Evolutionary conservation across 2,113 vertebrate genomes (phyloP).

Genomic region (Apteryx owenii): DNA sequence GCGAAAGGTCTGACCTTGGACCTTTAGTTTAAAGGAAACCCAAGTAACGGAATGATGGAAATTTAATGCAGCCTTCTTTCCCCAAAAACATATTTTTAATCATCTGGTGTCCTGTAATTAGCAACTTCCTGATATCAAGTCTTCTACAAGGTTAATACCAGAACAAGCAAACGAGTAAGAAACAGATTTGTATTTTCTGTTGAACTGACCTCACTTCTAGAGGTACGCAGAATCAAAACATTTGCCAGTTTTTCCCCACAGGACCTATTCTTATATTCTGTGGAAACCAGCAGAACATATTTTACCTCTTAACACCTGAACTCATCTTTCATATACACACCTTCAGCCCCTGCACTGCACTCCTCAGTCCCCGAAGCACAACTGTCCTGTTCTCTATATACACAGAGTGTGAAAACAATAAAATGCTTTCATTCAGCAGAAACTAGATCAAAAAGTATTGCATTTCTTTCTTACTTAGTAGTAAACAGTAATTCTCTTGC

Average conservation of each 20-base stretch:
- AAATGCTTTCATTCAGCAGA: background rate
- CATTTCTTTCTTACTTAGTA: background rate
- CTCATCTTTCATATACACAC: background rate
- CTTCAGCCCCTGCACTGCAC: background rate
- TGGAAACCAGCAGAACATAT: background rate
- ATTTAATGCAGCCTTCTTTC: background rate
- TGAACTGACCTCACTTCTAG: background rate
- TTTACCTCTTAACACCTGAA: background rate
- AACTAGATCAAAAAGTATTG: background rate
- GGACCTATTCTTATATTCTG: background rate
- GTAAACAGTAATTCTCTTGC: background rate
- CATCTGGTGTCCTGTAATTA: background rate
- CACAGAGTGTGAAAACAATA: background rate
- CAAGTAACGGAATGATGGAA: background rate
- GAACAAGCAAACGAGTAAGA: background rate
- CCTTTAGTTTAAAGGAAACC: background rate
- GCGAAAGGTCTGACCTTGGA: background rate
- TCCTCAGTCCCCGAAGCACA: background rate
- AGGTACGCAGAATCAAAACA: background rate
- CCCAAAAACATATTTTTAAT: background rate
- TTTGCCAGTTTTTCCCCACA: background rate
- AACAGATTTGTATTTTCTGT: background rate
- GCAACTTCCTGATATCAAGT: background rate
- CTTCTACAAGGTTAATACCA: background rate
- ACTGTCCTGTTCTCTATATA: background rate